phyloP scores from a whole-genome alignment of 2,113 vertebrate species.

The Nothobranchius furzeri region DNA sequence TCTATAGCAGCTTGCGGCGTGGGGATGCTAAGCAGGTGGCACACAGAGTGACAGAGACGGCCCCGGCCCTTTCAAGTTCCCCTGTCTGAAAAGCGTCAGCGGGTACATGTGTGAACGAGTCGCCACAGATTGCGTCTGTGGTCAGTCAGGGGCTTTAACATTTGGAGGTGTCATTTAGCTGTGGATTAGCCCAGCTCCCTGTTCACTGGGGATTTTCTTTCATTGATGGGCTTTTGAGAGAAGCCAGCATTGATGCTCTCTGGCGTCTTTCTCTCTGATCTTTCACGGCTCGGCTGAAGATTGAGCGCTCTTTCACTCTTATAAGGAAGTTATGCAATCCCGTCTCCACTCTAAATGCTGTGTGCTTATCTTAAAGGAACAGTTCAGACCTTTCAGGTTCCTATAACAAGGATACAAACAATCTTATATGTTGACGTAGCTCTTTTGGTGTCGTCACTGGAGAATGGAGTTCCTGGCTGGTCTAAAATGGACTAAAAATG shows the following conservation, averaged over 20 bases:
- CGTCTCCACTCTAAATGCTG: background rate
- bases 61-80: conserved; percentile 72
- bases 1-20: conserved; percentile 76
- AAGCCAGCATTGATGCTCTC: conserved; percentile 66
- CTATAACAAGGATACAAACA: too few relatives aligned
- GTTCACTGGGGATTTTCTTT: conserved; percentile 75
- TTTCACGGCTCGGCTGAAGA: conserved; percentile 50
- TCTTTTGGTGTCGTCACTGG: too few relatives aligned
- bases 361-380: too few relatives aligned
- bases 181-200: conserved; percentile 75
- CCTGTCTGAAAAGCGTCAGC: conserved; percentile 64
- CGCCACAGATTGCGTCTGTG: conserved; percentile 66
- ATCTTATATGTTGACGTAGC: background rate
- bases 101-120: conserved; percentile 62
- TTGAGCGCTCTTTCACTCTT: conserved; percentile 61
- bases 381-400: too few relatives aligned
- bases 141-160: conserved; percentile 74
- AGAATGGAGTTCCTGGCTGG: too few relatives aligned
- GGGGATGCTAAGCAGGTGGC: conserved; percentile 82
- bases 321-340: conserved; percentile 41
- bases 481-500: too few relatives aligned
- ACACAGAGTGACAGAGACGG: conserved; percentile 62
- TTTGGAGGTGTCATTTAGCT: conserved; percentile 78
- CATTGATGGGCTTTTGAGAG: conserved; percentile 60
- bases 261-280: conserved; percentile 64